Evolutionary conservation across 2,888 invertebrate genomes (phyloP), one percentile per base, ranked within the genome.

Genomic region (Aradus depressus): DNA sequence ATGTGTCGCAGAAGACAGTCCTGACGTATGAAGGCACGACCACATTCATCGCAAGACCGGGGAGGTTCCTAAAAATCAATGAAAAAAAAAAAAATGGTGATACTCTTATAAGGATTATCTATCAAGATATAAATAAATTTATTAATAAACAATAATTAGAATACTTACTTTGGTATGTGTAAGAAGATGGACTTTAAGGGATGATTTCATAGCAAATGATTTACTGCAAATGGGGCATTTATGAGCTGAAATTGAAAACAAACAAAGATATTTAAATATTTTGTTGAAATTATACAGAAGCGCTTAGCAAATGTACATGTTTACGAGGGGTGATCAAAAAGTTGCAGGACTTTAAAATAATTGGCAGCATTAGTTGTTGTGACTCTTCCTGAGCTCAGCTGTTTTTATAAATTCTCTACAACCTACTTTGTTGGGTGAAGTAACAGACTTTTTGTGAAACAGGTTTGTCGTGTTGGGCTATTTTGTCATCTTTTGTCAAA

Each of bases 1-100:
- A 86, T 82, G 68, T 86, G 86, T 4, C 84, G 74, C 66, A 84
- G 73, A 21, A 85, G 72, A 66, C 84, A 84, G 68, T 84, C 83
- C 63, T 83, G 82, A 57, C 85, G 76, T 60, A 84, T 83, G 68
- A 85, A 85, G 2, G 84, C 84, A 51, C 84, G 75, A 4, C 77
- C 77, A 68, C 85, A 85, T 67, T 83, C 81, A 64, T 83, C 80
- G 65, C 85, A 85, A 58, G 80, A 80, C 44, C 83, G 79, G 47
- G 85, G 82, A 47, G 77, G 77, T 66, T 85, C 84, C 67, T 81
- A 74, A 16, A 55, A 26, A 22, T 41, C 23, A 3, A 41, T 18
- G 18, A 45, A 43, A n/a, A 35, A 5, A 6, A n/a, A 6, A 10
- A 6, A 5, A 35, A 35, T 35, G 35, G 14, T 10, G 14, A 6